Percentiles rank a stretch among this genome's conserved stretches.
These are phyloP conservation scores for Cottoperca gobio DNA, from an alignment of 2,797 vertebrate genomes.

Conservation along the genomic window DNA sequence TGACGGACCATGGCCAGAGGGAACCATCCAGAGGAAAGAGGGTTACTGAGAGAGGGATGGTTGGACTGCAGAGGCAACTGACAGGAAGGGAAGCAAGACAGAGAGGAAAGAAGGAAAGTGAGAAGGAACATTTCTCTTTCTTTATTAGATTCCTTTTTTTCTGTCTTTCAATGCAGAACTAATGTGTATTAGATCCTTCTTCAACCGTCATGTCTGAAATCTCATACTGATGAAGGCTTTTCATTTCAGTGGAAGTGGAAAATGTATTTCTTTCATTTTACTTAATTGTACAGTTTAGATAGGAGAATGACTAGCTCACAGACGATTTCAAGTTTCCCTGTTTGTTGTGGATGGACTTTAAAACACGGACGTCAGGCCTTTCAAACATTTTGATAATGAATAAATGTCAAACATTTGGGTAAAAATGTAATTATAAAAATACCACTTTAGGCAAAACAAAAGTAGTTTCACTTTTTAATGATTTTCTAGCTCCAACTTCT, in stretches of 20 bases:
- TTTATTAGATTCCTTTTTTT: no score
- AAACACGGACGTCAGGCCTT: slow-evolving; percentile 10
- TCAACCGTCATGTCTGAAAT: background rate
- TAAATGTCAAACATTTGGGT: background rate
- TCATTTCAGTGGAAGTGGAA: background rate
- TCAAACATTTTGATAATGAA: background rate
- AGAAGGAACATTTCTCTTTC: no score
- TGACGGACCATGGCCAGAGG: slow-evolving; percentile 66
- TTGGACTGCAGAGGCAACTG: background rate
- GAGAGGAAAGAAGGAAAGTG: background rate
- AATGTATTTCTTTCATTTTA: slow-evolving; percentile 15
- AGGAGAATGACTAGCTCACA: background rate
- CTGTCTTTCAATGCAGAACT: background rate
- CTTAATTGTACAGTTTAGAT: slow-evolving; percentile 28
- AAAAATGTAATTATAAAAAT: background rate
- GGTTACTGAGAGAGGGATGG: slow-evolving; percentile 12
- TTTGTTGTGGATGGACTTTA: slow-evolving; percentile 6
- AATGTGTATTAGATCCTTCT: background rate
- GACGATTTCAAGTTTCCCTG: slow-evolving; percentile 1
- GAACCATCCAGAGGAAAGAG: slow-evolving; percentile 27
- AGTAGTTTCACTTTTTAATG: background rate
- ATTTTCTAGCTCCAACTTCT: background rate
- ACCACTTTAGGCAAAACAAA: background rate
- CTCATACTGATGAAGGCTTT: background rate
- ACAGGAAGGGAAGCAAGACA: background rate